phyloP scores from a whole-genome alignment of 53 echinoderm and acorn worm species.

The Holothuria leucospilota region DNA sequence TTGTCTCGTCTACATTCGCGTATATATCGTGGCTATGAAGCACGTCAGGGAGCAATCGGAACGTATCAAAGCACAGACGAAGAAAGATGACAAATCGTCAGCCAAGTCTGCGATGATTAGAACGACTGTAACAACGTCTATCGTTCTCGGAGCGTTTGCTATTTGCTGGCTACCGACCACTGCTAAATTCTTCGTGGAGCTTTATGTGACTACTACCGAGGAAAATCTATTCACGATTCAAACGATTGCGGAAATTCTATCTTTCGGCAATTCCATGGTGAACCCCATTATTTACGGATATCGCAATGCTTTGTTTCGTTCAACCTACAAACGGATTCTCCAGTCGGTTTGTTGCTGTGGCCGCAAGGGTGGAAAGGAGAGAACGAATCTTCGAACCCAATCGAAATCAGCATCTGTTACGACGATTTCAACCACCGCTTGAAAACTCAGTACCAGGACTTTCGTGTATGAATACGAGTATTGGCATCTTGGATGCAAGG shows the following conservation, averaged over 20 bases:
- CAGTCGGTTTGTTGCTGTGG: not conserved
- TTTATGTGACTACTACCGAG: not conserved
- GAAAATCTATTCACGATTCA: not conserved
- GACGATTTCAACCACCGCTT: no score
- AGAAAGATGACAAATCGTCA: not conserved
- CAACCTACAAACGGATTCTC: not conserved
- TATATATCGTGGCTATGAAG: not conserved
- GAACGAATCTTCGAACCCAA: no score
- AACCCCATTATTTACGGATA: slow-evolving; percentile 19
- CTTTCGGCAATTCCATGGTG: slow-evolving; percentile 25
- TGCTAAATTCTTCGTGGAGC: not conserved
- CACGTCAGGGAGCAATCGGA: not conserved
- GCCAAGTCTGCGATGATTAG: not conserved
- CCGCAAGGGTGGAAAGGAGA: no score
- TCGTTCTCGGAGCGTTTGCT: slow-evolving; percentile 12
- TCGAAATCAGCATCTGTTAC: no score
- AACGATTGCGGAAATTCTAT: slow-evolving; percentile 10
- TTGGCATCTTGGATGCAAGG: no score
- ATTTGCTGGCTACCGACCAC: slow-evolving; percentile 2
- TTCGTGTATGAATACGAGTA: no score
- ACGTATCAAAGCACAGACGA: not conserved
- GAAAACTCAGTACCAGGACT: no score
- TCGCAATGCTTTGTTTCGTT: not conserved
- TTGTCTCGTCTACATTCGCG: not conserved
- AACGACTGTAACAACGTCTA: not conserved